Evolutionary conservation across 1,140 invertebrate species (phyloP), one percentile per base, ranked within the genome.

Genomic region (Reticulitermes speratus): DNA sequence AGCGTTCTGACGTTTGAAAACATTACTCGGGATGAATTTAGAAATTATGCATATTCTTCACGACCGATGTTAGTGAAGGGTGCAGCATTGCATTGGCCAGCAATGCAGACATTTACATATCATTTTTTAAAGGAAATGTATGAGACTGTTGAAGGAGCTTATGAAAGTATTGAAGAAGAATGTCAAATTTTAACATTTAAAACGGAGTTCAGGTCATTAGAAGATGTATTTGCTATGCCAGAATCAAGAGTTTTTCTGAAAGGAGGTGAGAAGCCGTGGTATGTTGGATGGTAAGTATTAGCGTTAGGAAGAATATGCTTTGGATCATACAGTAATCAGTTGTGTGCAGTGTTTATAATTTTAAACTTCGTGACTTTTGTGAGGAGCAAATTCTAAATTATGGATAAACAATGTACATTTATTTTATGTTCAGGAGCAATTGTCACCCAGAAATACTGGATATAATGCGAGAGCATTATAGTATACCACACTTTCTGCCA

Each of bases 131-230:
- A 95, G 89, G 90, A 94, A 75, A 89, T 98, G 11, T 98, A 97
- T 90, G 92, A 94, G 52, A 90, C 91, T 82, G 93, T 93, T 82
- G 92, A 92, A 0, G 95, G 93, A 69, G 93, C 94, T 86, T 94
- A 95, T 89, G 93, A 93, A 87, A 94, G 93, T 88, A 90, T 95
- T 69, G 93, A 96, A 81, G 93, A 95, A 86, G 95, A 96, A 85
- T 98, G 97, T 89, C 97, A 98, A 90, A 98, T 98, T 91, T 94
- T 98, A 87, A 96, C 96, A 86, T 98, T 98, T 89, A 95, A 96
- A 90, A 97, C 97, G 30, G 94, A 97, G 90, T 95, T 98, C 88
- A 93, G 94, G 84, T 94, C 94, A 65, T 90, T 98, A 59, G 91
- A 92, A 86, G 95, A 98, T 89, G 96, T 97, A 32, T 96, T 98